Evolutionary conservation across 2,888 invertebrate genomes (phyloP), one percentile per base, ranked within the genome.

Genomic region (Drosophila anomelani): DNA sequence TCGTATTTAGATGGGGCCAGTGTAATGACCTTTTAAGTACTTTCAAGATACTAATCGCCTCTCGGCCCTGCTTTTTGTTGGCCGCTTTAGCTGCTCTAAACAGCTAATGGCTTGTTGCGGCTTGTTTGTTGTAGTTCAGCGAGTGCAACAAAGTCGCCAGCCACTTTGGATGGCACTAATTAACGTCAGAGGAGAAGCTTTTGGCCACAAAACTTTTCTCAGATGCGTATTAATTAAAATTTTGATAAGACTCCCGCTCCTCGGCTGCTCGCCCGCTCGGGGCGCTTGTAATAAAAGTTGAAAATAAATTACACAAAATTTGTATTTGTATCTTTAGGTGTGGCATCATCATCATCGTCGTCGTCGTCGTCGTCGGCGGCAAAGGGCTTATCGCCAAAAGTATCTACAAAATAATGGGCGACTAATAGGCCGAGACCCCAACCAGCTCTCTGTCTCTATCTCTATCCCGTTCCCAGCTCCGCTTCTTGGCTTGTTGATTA

Each of bases 11-110:
- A 59, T 63, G 72, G 57, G 54, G 72, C 67, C 69, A 80, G 87
- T 82, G 85, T 86, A 88, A 88, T 78, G 88, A 86, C 87, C 87
- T 88, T 87, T 88, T 88, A 88, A 88, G 80, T 87, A 85, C 85
- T 88, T 86, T 88, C 81, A 81, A 88, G 87, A 88, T 88, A 86
- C 80, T 86, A 85, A 88, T 88, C 86, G 83, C 77, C 66, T 59
- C 67, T 51, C 58, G 79, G 54, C 71, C 67, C 51, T 72, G 79
- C 54, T 77, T 73, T 77, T 78, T 58, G 64, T 56, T 63, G 56
- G 63, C 59, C 53, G 67, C 60, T 75, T 51, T 69, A 55, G 64
- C 53, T 57, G 75, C 60, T 75, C 68, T 69, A 62, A 75, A 75
- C 74, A 75, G 84, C 86, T 88, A 88, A 84, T 88, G 84, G 88